Percentiles rank a stretch among this genome's conserved stretches.
These are phyloP conservation scores for Notiomystis cincta DNA, from an alignment of 2,113 vertebrate species.

Conservation along the genomic window DNA sequence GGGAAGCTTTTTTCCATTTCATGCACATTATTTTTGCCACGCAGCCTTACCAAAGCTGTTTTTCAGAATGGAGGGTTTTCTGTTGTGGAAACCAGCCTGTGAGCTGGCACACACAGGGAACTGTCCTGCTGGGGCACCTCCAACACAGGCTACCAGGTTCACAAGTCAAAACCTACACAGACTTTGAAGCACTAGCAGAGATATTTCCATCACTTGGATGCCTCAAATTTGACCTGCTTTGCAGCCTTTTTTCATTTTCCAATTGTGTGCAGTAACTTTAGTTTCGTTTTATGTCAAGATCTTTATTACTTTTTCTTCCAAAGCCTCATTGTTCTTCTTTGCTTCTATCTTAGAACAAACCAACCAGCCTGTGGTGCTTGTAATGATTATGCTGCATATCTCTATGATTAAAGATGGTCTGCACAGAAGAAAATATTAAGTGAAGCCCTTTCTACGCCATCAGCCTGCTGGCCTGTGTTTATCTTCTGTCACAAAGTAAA, in stretches of 20 bases:
- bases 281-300: neutral
- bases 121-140: neutral
- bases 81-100: neutral
- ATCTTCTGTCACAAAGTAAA: conserved; percentile 39
- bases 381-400: neutral
- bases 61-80: neutral
- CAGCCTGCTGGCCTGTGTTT: conserved; percentile 32
- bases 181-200: neutral
- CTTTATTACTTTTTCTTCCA: neutral
- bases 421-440: conserved; percentile 1
- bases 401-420: neutral
- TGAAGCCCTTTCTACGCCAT: neutral
- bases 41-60: neutral
- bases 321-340: neutral
- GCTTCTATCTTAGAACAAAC: neutral
- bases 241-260: neutral
- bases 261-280: neutral
- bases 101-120: neutral
- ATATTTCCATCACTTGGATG: neutral
- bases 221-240: neutral
- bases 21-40: neutral
- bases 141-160: neutral
- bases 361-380: neutral
- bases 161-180: neutral
- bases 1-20: neutral